These are phyloP conservation scores for Haliclona indistincta DNA, from an alignment of 37 sponge, comb jelly and placozoan species.

Conservation along the genomic window DNA sequence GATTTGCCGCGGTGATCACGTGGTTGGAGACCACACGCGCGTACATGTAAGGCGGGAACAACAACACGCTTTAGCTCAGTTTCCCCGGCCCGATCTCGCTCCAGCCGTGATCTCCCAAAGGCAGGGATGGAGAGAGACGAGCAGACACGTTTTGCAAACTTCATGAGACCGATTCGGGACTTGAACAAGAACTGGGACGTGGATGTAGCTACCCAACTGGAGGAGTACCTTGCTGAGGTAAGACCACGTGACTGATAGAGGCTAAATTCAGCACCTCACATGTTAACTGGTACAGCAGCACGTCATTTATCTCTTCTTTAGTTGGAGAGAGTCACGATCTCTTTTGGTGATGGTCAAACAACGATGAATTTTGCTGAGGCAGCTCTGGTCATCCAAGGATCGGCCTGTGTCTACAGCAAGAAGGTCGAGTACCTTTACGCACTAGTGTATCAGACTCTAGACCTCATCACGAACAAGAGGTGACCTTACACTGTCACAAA, in stretches of 20 bases:
- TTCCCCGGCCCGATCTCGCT: too few relatives aligned
- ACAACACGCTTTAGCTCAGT: too few relatives aligned
- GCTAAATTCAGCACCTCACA: not conserved
- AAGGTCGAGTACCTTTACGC: slow-evolving; percentile 96
- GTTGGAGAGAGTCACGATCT: slow-evolving; percentile 82
- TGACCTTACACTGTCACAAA: not conserved
- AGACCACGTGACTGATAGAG: not conserved
- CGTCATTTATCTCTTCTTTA: slow-evolving; percentile 18
- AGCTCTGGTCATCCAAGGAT: slow-evolving; percentile 97
- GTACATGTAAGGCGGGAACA: too few relatives aligned
- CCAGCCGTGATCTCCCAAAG: too few relatives aligned
- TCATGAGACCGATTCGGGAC: slow-evolving; percentile 95
- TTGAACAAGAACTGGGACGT: slow-evolving; percentile 97
- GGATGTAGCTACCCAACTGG: slow-evolving; percentile 88
- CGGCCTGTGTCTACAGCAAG: slow-evolving; percentile 95
- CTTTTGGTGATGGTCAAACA: slow-evolving; percentile 81
- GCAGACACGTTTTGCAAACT: slow-evolving; percentile 66
- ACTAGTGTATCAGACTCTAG: slow-evolving; percentile 90
- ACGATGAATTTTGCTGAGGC: slow-evolving; percentile 95
- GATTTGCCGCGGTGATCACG: too few relatives aligned
- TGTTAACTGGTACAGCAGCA: not conserved
- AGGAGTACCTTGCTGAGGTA: slow-evolving; percentile 90
- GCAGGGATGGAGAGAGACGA: slow-evolving; percentile 13
- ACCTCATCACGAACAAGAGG: slow-evolving; percentile 85
- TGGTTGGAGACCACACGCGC: too few relatives aligned